Evolutionary conservation across 1,140 invertebrate genomes (phyloP).

Genomic region (Geopemphigus sp.): DNA sequence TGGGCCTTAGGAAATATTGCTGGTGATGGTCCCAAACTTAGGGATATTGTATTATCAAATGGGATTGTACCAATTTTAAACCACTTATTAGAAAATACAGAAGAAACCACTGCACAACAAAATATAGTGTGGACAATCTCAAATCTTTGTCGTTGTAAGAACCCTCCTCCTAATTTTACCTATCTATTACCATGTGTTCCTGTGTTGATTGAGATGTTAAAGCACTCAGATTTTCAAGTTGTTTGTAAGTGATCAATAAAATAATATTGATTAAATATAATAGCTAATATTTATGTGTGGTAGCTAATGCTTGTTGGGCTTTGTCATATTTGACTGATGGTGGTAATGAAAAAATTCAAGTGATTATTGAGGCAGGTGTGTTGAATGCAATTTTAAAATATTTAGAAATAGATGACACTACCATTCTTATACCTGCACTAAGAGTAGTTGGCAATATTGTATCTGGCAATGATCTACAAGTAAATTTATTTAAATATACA

Average conservation of each 20-base stretch:
- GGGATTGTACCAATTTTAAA: conserved; percentile 60
- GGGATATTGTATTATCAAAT: conserved; percentile 71
- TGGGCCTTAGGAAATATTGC: conserved; percentile 98
- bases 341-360: conserved; percentile 88
- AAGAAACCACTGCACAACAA: conserved; percentile 57
- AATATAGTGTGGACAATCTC: conserved; percentile 89
- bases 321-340: conserved; percentile 94
- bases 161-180: conserved; percentile 77
- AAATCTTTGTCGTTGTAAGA: conserved; percentile 90
- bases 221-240: conserved; percentile 72
- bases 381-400: conserved; percentile 76
- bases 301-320: conserved; percentile 93
- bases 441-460: conserved; percentile 85
- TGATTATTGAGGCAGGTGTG: conserved; percentile 69
- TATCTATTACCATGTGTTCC: conserved; percentile 78
- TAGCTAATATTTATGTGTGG: conserved; percentile 51
- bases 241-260: conserved; percentile 59
- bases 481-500: conserved; percentile 53
- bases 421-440: conserved; percentile 85
- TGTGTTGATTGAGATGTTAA: conserved; percentile 74
- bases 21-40: conserved; percentile 74
- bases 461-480: conserved; percentile 75
- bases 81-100: background rate
- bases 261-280: background rate
- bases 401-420: conserved; percentile 68